phyloP scores from a whole-genome alignment of 2,888 invertebrate genomes.

The Cryptocephalus moraei region DNA sequence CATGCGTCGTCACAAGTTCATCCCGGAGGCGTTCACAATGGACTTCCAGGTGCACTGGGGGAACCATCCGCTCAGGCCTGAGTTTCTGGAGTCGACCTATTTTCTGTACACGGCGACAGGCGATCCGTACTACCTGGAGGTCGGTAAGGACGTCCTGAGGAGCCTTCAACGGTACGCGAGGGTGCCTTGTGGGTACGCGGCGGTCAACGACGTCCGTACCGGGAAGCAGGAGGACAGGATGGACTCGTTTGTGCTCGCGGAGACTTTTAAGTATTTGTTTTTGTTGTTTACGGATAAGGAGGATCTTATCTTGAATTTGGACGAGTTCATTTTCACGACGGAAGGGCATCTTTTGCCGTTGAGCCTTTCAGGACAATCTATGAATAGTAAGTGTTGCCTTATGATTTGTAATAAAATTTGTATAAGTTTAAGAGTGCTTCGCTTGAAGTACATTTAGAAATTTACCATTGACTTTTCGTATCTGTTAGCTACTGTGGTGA shows the following conservation, averaged over 20 bases:
- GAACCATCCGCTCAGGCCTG: constrained; percentile 91
- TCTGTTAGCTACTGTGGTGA: too few relatives aligned
- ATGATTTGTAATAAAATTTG: neutral
- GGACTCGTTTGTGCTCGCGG: constrained; percentile 96
- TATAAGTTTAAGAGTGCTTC: neutral
- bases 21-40: constrained; percentile 97
- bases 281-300: constrained; percentile 83
- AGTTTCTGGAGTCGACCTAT: constrained; percentile 97
- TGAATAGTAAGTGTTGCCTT: constrained; percentile 11
- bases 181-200: constrained; percentile 95
- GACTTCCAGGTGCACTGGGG: constrained; percentile 98
- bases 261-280: constrained; percentile 96
- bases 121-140: constrained; percentile 90
- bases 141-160: constrained; percentile 79
- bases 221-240: constrained; percentile 89
- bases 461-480: too few relatives aligned
- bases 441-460: neutral
- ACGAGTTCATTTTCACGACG: constrained; percentile 82
- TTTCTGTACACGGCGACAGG: constrained; percentile 92
- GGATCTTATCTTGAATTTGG: constrained; percentile 71
- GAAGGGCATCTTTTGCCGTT: constrained; percentile 95
- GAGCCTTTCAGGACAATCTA: constrained; percentile 56
- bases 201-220: constrained; percentile 46
- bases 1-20: constrained; percentile 93
- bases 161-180: constrained; percentile 83